These are phyloP conservation scores for Nephrotoma appendiculata DNA, from an alignment of 2,888 invertebrate genomes.

Conservation along the genomic window DNA sequence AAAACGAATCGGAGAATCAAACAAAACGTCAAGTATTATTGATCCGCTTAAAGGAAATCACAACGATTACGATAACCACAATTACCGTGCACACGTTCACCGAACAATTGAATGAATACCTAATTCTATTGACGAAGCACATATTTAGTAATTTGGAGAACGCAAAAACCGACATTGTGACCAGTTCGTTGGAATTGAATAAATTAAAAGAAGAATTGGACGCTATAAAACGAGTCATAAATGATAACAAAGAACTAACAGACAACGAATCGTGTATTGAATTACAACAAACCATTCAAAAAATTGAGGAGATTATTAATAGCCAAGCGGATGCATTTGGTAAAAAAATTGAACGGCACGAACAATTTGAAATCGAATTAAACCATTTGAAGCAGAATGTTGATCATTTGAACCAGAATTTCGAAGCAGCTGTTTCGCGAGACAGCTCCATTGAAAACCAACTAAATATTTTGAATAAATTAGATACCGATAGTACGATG, in stretches of 20 bases:
- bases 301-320: neutral
- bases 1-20: neutral
- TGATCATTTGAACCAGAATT: slow-evolving; percentile 23
- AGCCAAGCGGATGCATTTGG: neutral
- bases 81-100: neutral
- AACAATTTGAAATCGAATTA: neutral
- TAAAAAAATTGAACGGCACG: neutral
- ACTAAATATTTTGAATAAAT: slow-evolving; percentile 50
- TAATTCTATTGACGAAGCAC: neutral
- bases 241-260: neutral
- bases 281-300: neutral
- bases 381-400: slow-evolving; percentile 23
- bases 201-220: neutral
- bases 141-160: neutral
- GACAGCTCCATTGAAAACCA: slow-evolving; percentile 53
- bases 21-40: neutral
- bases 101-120: neutral
- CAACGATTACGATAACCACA: neutral
- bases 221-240: neutral
- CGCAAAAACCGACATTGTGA: neutral
- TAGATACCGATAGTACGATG: slow-evolving; percentile 51
- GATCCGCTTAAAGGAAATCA: neutral
- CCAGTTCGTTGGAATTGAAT: neutral
- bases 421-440: slow-evolving; percentile 23
- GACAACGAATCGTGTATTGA: neutral